These are phyloP conservation scores for Xiphophorus hellerii DNA, from an alignment of 2,113 vertebrate genomes.

Conservation along the genomic window DNA sequence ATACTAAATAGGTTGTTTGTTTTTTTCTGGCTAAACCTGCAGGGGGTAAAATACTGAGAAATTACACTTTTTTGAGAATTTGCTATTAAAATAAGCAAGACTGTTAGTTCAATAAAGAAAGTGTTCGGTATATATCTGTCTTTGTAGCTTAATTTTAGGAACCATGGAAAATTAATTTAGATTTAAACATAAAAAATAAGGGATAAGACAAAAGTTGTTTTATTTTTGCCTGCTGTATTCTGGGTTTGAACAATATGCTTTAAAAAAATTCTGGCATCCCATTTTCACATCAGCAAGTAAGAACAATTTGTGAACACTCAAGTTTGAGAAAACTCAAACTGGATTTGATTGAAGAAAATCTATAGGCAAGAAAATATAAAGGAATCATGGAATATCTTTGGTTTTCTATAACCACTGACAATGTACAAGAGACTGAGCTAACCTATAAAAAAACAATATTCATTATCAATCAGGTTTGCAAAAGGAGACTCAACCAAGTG, in stretches of 20 bases:
- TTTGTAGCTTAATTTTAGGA: not conserved
- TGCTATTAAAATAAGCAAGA: not conserved
- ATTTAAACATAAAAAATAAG: not conserved
- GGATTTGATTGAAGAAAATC: too few species aligned
- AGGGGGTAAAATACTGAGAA: conserved; percentile 4
- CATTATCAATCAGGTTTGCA: not conserved
- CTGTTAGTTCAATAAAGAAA: not conserved
- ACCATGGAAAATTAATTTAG: not conserved
- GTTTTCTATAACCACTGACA: not conserved
- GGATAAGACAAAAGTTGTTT: not conserved
- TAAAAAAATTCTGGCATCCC: not conserved
- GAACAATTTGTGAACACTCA: not conserved
- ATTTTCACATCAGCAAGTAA: not conserved
- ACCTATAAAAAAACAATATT: not conserved
- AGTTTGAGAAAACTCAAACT: too few species aligned
- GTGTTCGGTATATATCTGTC: not conserved
- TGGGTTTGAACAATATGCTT: not conserved
- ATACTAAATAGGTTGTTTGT: conserved; percentile 44
- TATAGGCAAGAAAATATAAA: too few species aligned
- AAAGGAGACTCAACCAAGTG: not conserved
- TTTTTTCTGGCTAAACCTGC: not conserved
- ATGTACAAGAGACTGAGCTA: not conserved
- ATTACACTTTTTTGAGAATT: conserved; percentile 8
- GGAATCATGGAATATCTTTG: not conserved
- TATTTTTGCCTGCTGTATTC: not conserved